A percentile compares a stretch with the other conserved stretches of the same genome.
phyloP scores from a whole-genome alignment of 1,140 invertebrate genomes.

The Myzus persicae region DNA sequence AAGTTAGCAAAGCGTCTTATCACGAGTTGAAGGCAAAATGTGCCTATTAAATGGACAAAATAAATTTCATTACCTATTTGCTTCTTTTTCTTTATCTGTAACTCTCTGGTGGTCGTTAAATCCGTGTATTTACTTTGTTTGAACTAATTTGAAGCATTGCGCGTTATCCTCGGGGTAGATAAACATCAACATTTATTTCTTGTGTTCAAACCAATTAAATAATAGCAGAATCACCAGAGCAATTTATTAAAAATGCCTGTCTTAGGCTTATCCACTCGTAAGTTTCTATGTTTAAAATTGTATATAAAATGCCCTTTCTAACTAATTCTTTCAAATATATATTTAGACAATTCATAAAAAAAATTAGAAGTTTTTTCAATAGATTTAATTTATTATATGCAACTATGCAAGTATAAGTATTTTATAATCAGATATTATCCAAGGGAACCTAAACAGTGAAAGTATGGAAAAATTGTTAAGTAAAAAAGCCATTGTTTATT shows the following conservation, averaged over 20 bases:
- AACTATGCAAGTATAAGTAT: background rate
- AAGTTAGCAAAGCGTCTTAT: background rate
- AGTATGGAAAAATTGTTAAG: background rate
- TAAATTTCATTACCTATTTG: background rate
- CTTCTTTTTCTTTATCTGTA: background rate
- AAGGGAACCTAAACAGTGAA: background rate
- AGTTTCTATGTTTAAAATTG: background rate
- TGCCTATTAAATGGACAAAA: background rate
- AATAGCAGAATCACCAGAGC: background rate
- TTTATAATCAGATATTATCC: background rate
- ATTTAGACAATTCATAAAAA: background rate
- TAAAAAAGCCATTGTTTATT: background rate
- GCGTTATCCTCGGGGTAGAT: background rate
- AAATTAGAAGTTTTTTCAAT: background rate
- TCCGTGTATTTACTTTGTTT: constrained; percentile 1
- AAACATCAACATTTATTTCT: background rate
- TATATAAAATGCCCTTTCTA: background rate
- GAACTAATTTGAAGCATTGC: background rate
- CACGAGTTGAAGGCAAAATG: background rate
- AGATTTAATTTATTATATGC: background rate
- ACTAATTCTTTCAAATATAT: background rate
- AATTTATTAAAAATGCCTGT: no score
- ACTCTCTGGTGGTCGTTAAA: background rate
- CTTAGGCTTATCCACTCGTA: background rate
- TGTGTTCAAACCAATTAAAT: background rate